These are phyloP conservation scores for Oncopodura yosiiana DNA, from an alignment of 1,140 invertebrate species.

Conservation along the genomic window DNA sequence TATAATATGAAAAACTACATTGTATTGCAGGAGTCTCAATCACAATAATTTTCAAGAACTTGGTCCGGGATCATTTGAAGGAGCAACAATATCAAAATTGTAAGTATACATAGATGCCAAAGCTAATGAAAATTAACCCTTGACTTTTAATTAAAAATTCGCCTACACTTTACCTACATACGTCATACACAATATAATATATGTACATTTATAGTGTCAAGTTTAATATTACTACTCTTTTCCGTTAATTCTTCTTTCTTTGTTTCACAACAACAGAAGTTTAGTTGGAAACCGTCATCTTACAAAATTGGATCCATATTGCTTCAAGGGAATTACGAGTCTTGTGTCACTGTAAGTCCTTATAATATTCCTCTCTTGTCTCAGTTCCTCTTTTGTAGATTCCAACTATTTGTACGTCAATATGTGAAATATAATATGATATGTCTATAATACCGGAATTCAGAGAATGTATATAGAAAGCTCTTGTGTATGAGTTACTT, in stretches of 20 bases:
- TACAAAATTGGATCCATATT: constrained; percentile 48
- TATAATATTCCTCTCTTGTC: too few species aligned
- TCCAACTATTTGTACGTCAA: too few species aligned
- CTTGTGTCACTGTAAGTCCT: constrained; percentile 53
- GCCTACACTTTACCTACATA: neutral
- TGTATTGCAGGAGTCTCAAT: constrained; percentile 27
- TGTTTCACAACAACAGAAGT: too few species aligned
- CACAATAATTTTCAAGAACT: constrained; percentile 28
- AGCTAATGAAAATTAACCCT: neutral
- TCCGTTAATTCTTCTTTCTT: constrained; percentile 22
- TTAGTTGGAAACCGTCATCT: constrained; percentile 56
- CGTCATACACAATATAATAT: neutral
- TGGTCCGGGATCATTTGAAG: constrained; percentile 27
- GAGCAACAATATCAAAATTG: constrained; percentile 32
- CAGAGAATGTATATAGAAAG: too few species aligned
- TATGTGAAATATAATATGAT: too few species aligned
- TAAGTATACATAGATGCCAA: constrained; percentile 17
- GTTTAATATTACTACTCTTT: neutral
- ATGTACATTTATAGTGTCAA: neutral
- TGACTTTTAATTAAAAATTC: neutral
- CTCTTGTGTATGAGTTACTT: too few species aligned
- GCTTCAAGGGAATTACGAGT: constrained; percentile 54
- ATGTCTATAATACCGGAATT: too few species aligned
- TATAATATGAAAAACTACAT: too few species aligned
- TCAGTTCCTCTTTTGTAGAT: too few species aligned